A percentile compares a stretch with the other conserved stretches of the same genome.
phyloP scores from a whole-genome alignment of 1,140 invertebrate genomes.

The Drosophila triauraria region DNA sequence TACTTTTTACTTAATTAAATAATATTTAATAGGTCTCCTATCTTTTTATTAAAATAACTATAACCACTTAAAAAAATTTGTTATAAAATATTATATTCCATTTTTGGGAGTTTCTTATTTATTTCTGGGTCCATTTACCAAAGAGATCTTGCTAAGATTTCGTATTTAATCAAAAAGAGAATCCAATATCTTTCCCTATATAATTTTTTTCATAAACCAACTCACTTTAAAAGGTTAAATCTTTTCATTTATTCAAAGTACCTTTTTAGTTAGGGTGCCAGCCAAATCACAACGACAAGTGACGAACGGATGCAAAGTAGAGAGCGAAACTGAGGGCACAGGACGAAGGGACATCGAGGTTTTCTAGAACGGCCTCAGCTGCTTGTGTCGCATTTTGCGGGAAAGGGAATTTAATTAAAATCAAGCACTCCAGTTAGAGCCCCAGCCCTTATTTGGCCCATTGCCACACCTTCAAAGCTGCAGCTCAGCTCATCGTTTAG shows the following conservation, averaged over 20 bases:
- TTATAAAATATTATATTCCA: no score
- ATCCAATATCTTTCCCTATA: neutral
- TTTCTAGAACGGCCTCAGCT: slow-evolving; percentile 62
- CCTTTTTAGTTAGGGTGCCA: neutral
- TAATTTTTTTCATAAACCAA: no score
- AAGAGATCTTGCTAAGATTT: neutral
- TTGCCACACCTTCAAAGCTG: slow-evolving; percentile 22
- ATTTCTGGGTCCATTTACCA: no score
- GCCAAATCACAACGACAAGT: slow-evolving; percentile 60
- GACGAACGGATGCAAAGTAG: slow-evolving; percentile 35
- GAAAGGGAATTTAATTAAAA: slow-evolving; percentile 82
- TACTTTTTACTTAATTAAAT: no score
- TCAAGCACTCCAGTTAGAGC: slow-evolving; percentile 37
- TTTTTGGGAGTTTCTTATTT: no score
- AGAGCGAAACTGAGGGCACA: slow-evolving; percentile 1
- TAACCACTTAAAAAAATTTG: no score
- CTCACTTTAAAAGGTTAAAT: no score
- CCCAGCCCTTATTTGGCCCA: slow-evolving; percentile 1
- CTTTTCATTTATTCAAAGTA: neutral
- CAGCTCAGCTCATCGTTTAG: slow-evolving; percentile 66
- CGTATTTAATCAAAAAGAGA: accelerated
- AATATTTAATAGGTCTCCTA: no score
- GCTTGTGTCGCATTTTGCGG: slow-evolving; percentile 65
- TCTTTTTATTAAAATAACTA: no score
- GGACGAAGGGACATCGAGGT: slow-evolving; percentile 18